Conservation (phyloP, 2,888 invertebrate species). For the Nemotelus pantherinus region DNA sequence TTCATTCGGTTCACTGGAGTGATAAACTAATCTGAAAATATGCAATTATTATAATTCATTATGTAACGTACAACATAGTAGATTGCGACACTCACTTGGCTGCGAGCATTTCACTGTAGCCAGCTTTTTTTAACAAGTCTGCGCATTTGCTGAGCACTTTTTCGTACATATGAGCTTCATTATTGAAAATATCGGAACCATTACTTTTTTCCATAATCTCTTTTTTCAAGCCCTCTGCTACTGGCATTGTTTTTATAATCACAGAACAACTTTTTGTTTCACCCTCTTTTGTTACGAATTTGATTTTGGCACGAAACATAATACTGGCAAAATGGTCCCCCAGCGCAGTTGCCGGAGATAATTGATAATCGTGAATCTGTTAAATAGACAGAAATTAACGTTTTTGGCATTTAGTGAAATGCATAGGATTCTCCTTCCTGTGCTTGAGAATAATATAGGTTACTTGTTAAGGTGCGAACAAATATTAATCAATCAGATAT, state of each 20-base stretch:
- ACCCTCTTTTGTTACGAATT: neutral
- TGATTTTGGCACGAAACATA: constrained; percentile 8
- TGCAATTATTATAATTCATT: too few relatives aligned
- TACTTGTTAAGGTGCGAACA: too few relatives aligned
- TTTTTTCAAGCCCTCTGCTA: constrained; percentile 21
- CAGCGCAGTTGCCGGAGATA: constrained; percentile 7
- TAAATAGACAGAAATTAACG: too few relatives aligned
- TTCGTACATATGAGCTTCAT: constrained; percentile 1
- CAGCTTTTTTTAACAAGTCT: constrained; percentile 9
- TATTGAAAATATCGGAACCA: constrained; percentile 5
- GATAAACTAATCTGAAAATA: neutral
- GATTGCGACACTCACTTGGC: constrained; percentile 7
- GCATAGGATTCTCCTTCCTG: too few relatives aligned
- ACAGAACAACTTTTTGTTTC: neutral
- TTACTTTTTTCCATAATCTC: neutral
- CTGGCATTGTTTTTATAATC: constrained; percentile 26
- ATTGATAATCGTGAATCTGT: constrained; percentile 20
- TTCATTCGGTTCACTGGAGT: constrained; percentile 5
- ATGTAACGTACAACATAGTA: neutral
- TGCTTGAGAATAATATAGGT: too few relatives aligned
- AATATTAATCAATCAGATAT: too few relatives aligned
- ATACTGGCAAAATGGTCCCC: constrained; percentile 36
- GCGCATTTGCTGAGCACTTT: neutral
- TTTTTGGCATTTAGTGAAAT: too few relatives aligned
- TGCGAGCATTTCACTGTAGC: neutral